phyloP scores from a whole-genome alignment of 2,888 invertebrate species.

The Cabera pusaria region DNA sequence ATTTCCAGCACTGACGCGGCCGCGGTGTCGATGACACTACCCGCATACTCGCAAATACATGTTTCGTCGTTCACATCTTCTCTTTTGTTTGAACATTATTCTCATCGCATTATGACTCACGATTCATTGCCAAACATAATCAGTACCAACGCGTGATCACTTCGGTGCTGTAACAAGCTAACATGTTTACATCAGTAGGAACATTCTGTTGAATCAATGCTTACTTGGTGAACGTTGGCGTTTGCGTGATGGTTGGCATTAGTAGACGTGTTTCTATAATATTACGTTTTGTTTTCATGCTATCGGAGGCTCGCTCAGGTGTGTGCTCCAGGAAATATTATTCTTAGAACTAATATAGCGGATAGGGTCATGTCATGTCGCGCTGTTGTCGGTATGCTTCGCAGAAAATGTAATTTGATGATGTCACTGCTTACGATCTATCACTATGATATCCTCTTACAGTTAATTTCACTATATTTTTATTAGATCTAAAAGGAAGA shows the following conservation, averaged over 20 bases:
- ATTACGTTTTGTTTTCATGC: slow-evolving; percentile 27
- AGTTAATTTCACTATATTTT: no score
- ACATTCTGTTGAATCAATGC: slow-evolving; percentile 3
- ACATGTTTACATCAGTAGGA: slow-evolving; percentile 9
- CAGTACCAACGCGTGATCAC: no score
- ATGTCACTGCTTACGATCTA: slow-evolving; percentile 22
- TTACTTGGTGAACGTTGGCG: slow-evolving; percentile 4
- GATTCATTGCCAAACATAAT: no score
- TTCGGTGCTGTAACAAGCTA: no score
- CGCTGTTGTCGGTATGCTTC: slow-evolving; percentile 19
- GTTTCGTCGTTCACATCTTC: slow-evolving; percentile 5
- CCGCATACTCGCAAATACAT: slow-evolving; percentile 20
- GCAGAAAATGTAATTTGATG: slow-evolving; percentile 22
- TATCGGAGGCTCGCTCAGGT: slow-evolving; percentile 34
- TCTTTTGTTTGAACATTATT: slow-evolving; percentile 2
- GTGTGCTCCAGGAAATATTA: slow-evolving; percentile 34
- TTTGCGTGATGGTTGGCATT: slow-evolving; percentile 21
- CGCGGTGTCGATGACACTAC: slow-evolving; percentile 34
- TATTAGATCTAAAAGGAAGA: no score
- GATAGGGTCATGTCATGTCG: slow-evolving; percentile 17
- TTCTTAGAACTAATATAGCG: slow-evolving; percentile 30
- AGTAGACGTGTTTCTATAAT: slow-evolving; percentile 22
- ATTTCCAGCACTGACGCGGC: slow-evolving; percentile 1
- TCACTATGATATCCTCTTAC: no score
- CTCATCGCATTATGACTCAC: slow-evolving; percentile 8